phyloP scores from a whole-genome alignment of 2,797 vertebrate genomes.

The Hafferia zeledoni region DNA sequence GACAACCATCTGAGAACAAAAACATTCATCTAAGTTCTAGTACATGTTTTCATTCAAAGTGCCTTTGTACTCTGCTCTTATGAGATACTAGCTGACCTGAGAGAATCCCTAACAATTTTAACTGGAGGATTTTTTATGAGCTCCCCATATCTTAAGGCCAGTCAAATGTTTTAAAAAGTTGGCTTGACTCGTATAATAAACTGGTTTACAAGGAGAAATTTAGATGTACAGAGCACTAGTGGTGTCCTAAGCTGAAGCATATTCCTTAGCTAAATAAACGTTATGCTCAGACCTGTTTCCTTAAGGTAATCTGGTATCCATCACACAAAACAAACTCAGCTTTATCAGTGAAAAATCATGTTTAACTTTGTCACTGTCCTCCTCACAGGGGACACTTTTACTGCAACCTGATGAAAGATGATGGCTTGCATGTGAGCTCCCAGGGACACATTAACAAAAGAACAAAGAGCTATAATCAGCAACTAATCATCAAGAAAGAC shows the following conservation, averaged over 20 bases:
- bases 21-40: not conserved
- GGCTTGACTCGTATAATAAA: not conserved
- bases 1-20: slow-evolving; percentile 41
- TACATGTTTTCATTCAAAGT: not conserved
- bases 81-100: not conserved
- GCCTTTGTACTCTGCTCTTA: not conserved
- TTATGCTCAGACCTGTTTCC: not conserved
- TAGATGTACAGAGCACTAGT: not conserved
- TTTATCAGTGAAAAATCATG: not conserved
- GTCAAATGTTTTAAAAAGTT: not conserved
- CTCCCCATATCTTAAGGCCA: not conserved
- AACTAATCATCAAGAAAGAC: not conserved
- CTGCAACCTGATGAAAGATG: not conserved
- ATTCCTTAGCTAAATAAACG: not conserved
- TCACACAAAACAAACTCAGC: not conserved
- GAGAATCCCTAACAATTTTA: not conserved
- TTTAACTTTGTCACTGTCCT: not conserved
- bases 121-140: not conserved
- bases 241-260: not conserved
- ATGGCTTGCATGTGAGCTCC: not conserved
- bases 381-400: not conserved
- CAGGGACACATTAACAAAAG: not conserved
- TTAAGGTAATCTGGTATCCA: not conserved
- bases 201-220: not conserved
- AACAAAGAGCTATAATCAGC: not conserved